Conservation (phyloP, 2,797 vertebrate genomes). For the Labroides dimidiatus region DNA sequence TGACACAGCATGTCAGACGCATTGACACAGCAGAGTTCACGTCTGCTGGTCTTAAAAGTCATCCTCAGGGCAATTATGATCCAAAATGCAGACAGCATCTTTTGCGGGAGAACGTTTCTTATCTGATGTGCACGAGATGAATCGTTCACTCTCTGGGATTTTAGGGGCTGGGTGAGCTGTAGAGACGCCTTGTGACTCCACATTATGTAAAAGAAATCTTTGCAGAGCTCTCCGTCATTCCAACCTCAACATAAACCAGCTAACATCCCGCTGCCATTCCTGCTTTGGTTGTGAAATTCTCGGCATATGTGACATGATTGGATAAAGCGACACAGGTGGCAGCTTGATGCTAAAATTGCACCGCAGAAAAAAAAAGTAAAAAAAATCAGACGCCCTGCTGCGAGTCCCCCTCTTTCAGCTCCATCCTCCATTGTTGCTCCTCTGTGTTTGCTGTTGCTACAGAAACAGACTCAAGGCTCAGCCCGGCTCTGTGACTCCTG, state of each 20-base stretch:
- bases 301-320: constrained; percentile 62
- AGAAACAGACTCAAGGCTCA: constrained; percentile 62
- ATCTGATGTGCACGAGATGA: not conserved
- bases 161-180: not conserved
- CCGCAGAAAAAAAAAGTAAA: constrained; percentile 26
- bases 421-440: constrained; percentile 64
- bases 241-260: constrained; percentile 32
- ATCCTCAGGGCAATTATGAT: no score
- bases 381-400: constrained; percentile 15
- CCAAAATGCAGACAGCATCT: no score
- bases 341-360: constrained; percentile 59
- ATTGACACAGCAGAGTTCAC: not conserved
- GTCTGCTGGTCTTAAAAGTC: no score
- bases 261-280: constrained; percentile 61
- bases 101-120: no score
- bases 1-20: not conserved
- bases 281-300: constrained; percentile 69
- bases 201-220: constrained; percentile 40
- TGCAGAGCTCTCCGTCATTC: constrained; percentile 12
- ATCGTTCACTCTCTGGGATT: no score
- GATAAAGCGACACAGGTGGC: constrained; percentile 70
- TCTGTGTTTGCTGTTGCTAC: constrained; percentile 66
- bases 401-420: constrained; percentile 25
- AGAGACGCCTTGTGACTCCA: not conserved
- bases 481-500: constrained; percentile 43